phyloP scores from a whole-genome alignment of 92 coral and sea anemone species.

The Actinernus sp. region DNA sequence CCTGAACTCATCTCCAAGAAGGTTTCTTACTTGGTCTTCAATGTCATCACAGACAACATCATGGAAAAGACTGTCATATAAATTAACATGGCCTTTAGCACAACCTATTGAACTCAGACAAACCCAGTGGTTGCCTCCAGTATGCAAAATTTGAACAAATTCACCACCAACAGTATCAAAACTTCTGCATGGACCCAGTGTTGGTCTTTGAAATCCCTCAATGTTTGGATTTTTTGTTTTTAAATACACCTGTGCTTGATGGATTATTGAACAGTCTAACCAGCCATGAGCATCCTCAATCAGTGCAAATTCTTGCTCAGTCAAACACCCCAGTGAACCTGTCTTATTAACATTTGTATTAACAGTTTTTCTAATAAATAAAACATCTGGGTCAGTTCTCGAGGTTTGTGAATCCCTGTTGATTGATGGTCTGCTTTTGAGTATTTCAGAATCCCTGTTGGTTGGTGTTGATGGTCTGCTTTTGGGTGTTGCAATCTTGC shows the following conservation, averaged over 20 bases:
- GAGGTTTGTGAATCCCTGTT: background rate
- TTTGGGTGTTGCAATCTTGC: too few relatives aligned
- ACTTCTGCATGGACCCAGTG: slow-evolving; percentile 55
- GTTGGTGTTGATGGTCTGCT: too few relatives aligned
- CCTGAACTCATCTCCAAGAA: slow-evolving; percentile 36
- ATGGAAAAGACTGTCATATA: slow-evolving; percentile 43
- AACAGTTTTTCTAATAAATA: slow-evolving; percentile 8
- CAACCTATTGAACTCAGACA: slow-evolving; percentile 31
- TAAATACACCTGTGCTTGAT: slow-evolving; percentile 58
- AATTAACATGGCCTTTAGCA: slow-evolving; percentile 6
- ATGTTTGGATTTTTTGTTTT: slow-evolving; percentile 52
- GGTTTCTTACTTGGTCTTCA: slow-evolving; percentile 34
- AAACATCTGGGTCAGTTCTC: slow-evolving; percentile 19
- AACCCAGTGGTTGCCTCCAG: slow-evolving; percentile 55
- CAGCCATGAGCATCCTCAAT: slow-evolving; percentile 56
- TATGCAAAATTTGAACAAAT: slow-evolving; percentile 49
- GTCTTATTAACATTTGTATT: slow-evolving; percentile 40
- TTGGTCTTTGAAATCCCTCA: slow-evolving; percentile 76
- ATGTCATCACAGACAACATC: slow-evolving; percentile 57
- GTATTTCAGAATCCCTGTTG: slow-evolving; percentile 3
- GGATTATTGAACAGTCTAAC: slow-evolving; percentile 62
- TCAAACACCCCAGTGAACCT: slow-evolving; percentile 24
- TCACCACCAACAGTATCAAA: slow-evolving; percentile 38
- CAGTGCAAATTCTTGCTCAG: slow-evolving; percentile 40
- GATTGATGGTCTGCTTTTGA: slow-evolving; percentile 10